Evolutionary conservation across 2,113 vertebrate genomes (phyloP), one percentile per base, ranked within the genome.

Genomic region (Sebastes fasciatus): DNA sequence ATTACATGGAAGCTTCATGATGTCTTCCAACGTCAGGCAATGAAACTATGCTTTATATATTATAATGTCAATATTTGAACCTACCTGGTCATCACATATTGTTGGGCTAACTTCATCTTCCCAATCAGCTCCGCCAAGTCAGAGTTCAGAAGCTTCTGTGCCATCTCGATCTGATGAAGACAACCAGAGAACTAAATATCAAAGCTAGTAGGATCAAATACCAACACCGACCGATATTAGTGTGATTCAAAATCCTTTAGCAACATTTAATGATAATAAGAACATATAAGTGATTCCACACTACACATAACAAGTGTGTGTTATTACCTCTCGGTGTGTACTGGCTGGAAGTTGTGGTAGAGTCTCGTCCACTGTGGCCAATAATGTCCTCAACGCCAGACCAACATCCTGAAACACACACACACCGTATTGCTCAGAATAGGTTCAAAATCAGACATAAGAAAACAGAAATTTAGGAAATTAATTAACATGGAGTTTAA

Each of bases 101-200:
- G 99, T 95, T 99, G 98, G 0, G 98, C 98, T 95, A 99, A 93
- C 90, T 98, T 99, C 98, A 99, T 99, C 94, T 99, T 99, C 89
- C 94, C 97, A 77, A 99, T 99, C 87, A 99, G 95, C 91, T 99
- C 99, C 0, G 97, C 98, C 94, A 99, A 83, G 94, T 99, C 99
- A 0, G 99, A 99, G 94, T 99, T 99, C 86, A 99, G 85, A 85
- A 99, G 96, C 95, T 99, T 99, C 93, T 99, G 99, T 0, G 99
- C 98, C 98, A 99, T 99, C 93, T 99, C 98, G 0, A 99, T 97
- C 98, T 99, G 94, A 42, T 13, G 40, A 4, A 71, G 57, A 87
- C 79, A 79, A 76, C 6, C 9, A 23, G 8, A 43, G 11, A 13
- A 42, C 49, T 21, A 43, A 26, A 21, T 10, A 21, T 49, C 13